Conservation (phyloP, 2,888 invertebrate species). For the Idaea biselata region DNA sequence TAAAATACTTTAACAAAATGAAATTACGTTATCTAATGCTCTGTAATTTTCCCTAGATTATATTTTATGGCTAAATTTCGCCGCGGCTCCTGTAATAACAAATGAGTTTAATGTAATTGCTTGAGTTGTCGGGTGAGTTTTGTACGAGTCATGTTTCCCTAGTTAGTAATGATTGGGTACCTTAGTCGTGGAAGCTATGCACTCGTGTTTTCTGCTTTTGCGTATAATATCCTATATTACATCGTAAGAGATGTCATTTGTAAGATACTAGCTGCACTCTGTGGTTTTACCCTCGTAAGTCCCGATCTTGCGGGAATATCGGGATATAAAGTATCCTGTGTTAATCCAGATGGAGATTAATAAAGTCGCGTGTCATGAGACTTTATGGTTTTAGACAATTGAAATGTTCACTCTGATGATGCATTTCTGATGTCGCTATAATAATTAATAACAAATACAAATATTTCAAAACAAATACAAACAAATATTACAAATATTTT, state of each 20-base stretch:
- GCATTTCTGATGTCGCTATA: no score
- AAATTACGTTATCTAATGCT: neutral
- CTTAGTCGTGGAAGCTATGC: neutral
- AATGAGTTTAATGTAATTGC: neutral
- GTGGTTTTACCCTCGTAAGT: no score
- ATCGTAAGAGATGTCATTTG: neutral
- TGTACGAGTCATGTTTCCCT: neutral
- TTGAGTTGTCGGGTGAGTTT: neutral
- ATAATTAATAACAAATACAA: no score
- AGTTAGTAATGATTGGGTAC: neutral
- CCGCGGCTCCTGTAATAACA: neutral
- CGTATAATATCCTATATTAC: neutral
- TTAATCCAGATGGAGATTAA: no score
- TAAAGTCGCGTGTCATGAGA: no score
- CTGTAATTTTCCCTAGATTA: constrained; percentile 1
- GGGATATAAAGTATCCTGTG: no score
- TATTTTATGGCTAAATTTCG: neutral
- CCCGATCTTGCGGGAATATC: no score
- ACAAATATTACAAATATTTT: no score
- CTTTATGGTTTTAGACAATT: no score
- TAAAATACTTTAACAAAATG: neutral
- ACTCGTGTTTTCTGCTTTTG: neutral
- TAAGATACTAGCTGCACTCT: no score
- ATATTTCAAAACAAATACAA: no score
- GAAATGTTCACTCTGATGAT: no score